These are phyloP conservation scores for Drosophila bocki DNA, from an alignment of 1,140 invertebrate genomes.

Conservation along the genomic window DNA sequence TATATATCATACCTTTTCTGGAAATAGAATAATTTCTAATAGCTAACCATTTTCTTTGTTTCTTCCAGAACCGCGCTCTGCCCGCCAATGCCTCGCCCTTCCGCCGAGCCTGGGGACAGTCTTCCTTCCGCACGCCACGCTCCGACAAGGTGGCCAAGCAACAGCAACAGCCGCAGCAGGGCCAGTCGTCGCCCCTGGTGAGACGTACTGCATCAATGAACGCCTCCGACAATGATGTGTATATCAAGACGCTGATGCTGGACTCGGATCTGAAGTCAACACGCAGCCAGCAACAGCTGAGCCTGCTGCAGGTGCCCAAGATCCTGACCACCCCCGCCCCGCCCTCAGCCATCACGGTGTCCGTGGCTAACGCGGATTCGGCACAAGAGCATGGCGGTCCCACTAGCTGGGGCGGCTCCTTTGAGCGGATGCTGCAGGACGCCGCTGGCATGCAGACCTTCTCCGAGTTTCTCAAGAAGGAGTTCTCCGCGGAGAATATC, in stretches of 20 bases:
- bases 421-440: slow-evolving; percentile 96
- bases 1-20: too few species aligned
- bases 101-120: slow-evolving; percentile 87
- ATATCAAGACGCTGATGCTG: slow-evolving; percentile 74
- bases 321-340: slow-evolving; percentile 66
- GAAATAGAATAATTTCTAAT: too few species aligned
- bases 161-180: slow-evolving; percentile 32
- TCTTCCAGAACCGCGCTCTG: slow-evolving; percentile 72
- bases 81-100: slow-evolving; percentile 87
- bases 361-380: slow-evolving; percentile 22
- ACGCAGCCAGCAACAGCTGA: slow-evolving; percentile 44
- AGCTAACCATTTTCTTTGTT: neutral
- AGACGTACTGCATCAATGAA: slow-evolving; percentile 82
- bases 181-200: slow-evolving; percentile 54
- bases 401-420: slow-evolving; percentile 92
- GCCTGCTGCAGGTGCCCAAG: slow-evolving; percentile 61
- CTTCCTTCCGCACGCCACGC: slow-evolving; percentile 84
- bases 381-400: slow-evolving; percentile 55
- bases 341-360: slow-evolving; percentile 46
- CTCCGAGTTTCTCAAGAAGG: slow-evolving; percentile 97
- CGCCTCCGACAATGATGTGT: slow-evolving; percentile 85
- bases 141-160: slow-evolving; percentile 65
- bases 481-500: slow-evolving; percentile 99
- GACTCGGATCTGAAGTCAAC: slow-evolving; percentile 62
- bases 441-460: slow-evolving; percentile 94